Evolutionary conservation across 2,797 vertebrate species (phyloP), one percentile per base, ranked within the genome.

Genomic region (Pogoniulus pusillus): DNA sequence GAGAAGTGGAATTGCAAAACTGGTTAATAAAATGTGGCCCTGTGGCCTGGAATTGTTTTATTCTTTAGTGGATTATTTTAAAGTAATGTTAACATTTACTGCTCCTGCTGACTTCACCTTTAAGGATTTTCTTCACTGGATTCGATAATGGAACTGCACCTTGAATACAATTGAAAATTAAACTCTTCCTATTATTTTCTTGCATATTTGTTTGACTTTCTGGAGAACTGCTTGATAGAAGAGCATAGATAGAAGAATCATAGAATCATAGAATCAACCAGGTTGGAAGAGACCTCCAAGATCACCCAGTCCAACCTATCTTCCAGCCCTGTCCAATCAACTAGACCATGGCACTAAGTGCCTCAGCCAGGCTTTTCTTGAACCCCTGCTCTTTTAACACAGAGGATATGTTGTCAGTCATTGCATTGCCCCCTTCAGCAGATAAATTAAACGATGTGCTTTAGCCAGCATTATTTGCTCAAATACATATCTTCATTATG

Each of bases 161-260:
- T 66, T 78, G 66, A 93, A 93, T 86, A 80, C 79, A 90, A 91
- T 64, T 93, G 86, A 78, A 95, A 96, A 87, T 84, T 41, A 41
- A 41, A 41, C 41, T 16, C 16, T 41, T 90, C 83, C 93, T 90
- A 63, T 93, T 89, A 87, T 82, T 73, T 95, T 82, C 24, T 66
- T 95, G 64, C 75, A 87, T 92, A 92, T 93, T 94, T 93, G 65
- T 91, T 87, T 95, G 57, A 90, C 80, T 90, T 54, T 58, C 86
- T 82, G 45, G 83, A 90, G 68, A 91, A 87, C 55, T 63, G 75
- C 29, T 95, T 84, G 91, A 91, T 94, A 66, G 88, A 95, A 91
- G 41, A 65, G 68, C 85, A 53, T 45, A 73, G 88, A 84, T 17
- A 41, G 41, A 41, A 41, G 41, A n/a, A n/a, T n/a, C n/a, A n/a